Percentiles rank a stretch among this genome's conserved stretches.
These are phyloP conservation scores for Anthophora plumipes DNA, from an alignment of 2,888 invertebrate genomes.

Conservation along the genomic window DNA sequence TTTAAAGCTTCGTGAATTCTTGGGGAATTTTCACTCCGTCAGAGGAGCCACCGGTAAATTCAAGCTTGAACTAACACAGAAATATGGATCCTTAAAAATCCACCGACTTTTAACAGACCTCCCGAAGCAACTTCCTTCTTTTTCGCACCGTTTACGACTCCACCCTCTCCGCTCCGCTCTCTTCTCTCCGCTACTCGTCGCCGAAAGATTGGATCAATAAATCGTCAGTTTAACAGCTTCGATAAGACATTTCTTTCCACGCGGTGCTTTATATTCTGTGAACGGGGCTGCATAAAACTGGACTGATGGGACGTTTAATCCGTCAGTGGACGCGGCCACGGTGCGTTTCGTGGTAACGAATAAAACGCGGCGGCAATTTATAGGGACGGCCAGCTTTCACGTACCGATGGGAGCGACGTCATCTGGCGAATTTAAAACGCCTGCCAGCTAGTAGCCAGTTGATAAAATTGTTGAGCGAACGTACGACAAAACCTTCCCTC, in stretches of 20 bases:
- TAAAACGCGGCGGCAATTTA: constrained; percentile 11
- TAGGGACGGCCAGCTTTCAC: neutral
- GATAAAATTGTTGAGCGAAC: constrained; percentile 37
- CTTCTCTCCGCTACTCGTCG: no score
- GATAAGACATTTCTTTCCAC: neutral
- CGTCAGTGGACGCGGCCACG: neutral
- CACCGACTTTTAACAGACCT: neutral
- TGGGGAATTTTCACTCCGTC: neutral
- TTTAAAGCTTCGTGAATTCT: no score
- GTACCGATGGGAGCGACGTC: neutral
- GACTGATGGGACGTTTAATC: constrained; percentile 12
- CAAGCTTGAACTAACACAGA: no score
- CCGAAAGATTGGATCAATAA: neutral
- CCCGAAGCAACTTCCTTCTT: neutral
- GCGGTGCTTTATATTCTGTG: neutral
- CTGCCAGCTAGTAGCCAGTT: neutral
- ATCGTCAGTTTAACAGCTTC: neutral
- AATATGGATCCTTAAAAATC: constrained; percentile 6
- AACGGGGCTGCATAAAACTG: constrained; percentile 1
- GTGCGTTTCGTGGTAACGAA: neutral
- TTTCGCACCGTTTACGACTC: neutral
- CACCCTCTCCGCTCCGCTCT: no score
- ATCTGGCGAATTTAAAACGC: neutral
- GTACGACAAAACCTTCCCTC: neutral
- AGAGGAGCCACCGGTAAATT: neutral